These are phyloP conservation scores for Tachina lurida DNA, from an alignment of 2,888 invertebrate genomes.

Conservation along the genomic window DNA sequence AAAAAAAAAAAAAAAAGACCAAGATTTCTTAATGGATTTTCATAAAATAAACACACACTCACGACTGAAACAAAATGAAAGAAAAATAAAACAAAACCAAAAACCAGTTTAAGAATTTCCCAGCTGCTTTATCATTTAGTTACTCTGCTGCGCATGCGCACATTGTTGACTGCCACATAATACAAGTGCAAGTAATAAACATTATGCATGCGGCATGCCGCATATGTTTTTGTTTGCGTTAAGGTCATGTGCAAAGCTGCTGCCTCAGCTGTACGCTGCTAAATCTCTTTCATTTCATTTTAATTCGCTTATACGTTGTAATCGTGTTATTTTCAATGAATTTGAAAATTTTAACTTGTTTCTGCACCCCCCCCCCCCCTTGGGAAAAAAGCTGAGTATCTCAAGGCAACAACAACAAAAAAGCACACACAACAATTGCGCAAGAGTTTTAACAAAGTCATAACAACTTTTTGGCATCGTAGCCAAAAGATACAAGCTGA, in stretches of 20 bases:
- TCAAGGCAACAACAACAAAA: too few species aligned
- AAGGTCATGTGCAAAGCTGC: constrained; percentile 70
- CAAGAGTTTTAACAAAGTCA: constrained; percentile 71
- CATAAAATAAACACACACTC: constrained; percentile 15
- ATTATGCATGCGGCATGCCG: constrained; percentile 67
- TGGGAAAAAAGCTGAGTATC: background rate
- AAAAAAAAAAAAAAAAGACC: constrained; percentile 15
- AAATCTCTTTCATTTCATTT: constrained; percentile 36
- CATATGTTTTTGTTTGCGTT: constrained; percentile 46
- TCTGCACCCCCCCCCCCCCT: constrained; percentile 32
- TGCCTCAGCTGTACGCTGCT: constrained; percentile 15
- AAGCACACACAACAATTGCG: constrained; percentile 53
- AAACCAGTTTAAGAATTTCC: constrained; percentile 78
- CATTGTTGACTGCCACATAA: constrained; percentile 58
- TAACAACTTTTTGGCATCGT: constrained; percentile 60
- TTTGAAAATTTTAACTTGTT: constrained; percentile 62
- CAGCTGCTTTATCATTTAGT: constrained; percentile 72
- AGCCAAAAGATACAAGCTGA: constrained; percentile 46
- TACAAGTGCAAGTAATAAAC: constrained; percentile 4
- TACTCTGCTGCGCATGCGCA: constrained; percentile 29
- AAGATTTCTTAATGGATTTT: constrained; percentile 60
- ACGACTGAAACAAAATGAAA: background rate
- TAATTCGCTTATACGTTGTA: constrained; percentile 4
- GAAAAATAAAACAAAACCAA: constrained; percentile 13
- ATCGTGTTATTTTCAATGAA: constrained; percentile 49